Evolutionary conservation across 2,797 vertebrate species (phyloP), one percentile per base, ranked within the genome.

Genomic region (Rachycentron canadum): DNA sequence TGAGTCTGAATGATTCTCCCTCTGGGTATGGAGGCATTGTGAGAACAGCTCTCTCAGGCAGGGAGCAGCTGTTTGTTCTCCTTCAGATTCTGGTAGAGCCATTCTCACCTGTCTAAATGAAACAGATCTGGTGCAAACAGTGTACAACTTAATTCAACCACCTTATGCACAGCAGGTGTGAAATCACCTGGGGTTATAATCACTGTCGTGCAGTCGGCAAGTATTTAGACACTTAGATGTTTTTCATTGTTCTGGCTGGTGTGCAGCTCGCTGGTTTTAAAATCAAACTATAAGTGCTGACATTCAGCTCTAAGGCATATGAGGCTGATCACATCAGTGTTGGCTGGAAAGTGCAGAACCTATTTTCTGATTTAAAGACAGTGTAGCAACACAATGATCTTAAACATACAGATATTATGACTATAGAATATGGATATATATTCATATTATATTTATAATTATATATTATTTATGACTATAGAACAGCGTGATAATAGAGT

Each of bases 1-100:
- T 53, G 62, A 68, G 67, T 64, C 32, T 45, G 76, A 76, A 63
- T 69, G 63, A 59, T 53, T 23, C 17, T 19, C 38, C 66, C 70
- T 67, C 34, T 67, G 36, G 66, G 43, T 55, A 47, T 47, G 25
- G 60, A 62, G 52, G 26, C 13, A 28, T 52, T 66, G 19, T 72
- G 73, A 49, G 5, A 67, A 50, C 25, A 69, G 47, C 53, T 69
- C 63, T 65, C 26, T 16, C 2, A 14, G 50, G n/a, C 65, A 69
- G 53, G 17, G 21, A 78, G 47, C 49, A 59, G 47, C 69, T 68
- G 63, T 9, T 72, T 58, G 14, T 43, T 62, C 30, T 56, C 67
- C 49, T 40, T 16, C 34, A 26, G 16, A 47, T 66, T 71, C 65
- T 65, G 32, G 11, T 75, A 1, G 30, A 62, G 71, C 11, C 19